Base-by-base conservation (phyloP, 2,113 vertebrate species). In the Etheostoma cragini region DNA sequence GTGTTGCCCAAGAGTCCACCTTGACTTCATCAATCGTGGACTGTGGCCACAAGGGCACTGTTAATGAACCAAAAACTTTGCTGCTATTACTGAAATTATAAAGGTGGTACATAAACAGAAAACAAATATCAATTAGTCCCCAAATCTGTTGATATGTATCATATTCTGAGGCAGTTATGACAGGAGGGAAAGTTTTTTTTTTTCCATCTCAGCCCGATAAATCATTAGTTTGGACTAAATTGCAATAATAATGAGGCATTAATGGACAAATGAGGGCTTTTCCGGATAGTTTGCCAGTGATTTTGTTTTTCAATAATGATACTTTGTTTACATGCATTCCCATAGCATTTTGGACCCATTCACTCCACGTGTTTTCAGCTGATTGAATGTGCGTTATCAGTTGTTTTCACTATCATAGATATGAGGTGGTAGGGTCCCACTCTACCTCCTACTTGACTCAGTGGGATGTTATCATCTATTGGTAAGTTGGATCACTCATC, bases 41-140 rank as follows among this genome's bases (percentile, higher is more conserved):
- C 68, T 22, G 26, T 26, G 74, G 54, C 62, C 84, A 72, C 77
- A 67, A 78, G 76, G 78, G 46, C 74, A 65, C 52, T 16, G 52
- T 26, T 89, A 84, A 89, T 86, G 87, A 89, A 84, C 15, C 61
- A 57, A 56, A 33, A 61, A 82, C 52, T 81, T 81, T 56, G 45
- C 58, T 46, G 81, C 87, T 83, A 78, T 91, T 84, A 88, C 83
- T 60, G 72, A 78, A 89, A 92, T 91, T 78, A 83, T 90, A 90
- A 85, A 73, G n/a, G 61, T 49, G 22, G 8, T 85, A 87, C 80
- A 90, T 86, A 81, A 68, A 83, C 69, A 73, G 46, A 83, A 89
- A 86, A 87, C 82, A 89, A 83, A 89, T 84, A 85, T 87, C 69
- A 86, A 78, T 88, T 88, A 80, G 57, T 52, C 68, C 46, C 38